Evolutionary conservation across 2,888 invertebrate genomes (phyloP).

Genomic region (Nomada fabriciana): DNA sequence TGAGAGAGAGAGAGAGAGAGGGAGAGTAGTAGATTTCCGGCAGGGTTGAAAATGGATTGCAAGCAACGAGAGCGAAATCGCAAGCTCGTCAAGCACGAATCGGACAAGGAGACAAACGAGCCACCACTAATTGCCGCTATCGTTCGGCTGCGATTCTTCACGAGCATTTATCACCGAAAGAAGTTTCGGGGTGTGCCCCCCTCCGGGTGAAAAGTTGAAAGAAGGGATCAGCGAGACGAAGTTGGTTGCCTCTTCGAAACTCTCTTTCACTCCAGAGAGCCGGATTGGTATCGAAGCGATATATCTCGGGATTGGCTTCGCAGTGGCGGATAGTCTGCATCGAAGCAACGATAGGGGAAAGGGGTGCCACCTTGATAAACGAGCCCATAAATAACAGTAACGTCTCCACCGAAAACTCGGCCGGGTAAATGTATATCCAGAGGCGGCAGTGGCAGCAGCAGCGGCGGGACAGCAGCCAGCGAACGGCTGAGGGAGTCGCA

Average conservation of each 20-base stretch:
- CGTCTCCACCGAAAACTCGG: conserved; percentile 83
- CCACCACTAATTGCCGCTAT: conserved; percentile 77
- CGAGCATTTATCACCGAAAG: conserved; percentile 74
- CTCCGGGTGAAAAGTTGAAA: conserved; percentile 75
- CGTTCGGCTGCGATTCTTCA: conserved; percentile 73
- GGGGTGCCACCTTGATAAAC: conserved; percentile 83
- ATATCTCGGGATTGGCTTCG: conserved; percentile 86
- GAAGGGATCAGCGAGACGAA: conserved; percentile 71
- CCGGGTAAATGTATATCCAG: conserved; percentile 77
- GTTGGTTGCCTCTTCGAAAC: conserved; percentile 59
- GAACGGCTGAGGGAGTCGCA: conserved; percentile 71
- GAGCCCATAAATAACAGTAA: conserved; percentile 83
- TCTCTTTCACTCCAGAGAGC: conserved; percentile 60
- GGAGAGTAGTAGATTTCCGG: conserved; percentile 8
- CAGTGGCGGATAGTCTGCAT: conserved; percentile 81
- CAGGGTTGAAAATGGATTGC: conserved; percentile 62
- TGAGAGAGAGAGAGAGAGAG: neutral
- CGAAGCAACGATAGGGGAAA: conserved; percentile 76
- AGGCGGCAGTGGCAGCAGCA: conserved; percentile 57
- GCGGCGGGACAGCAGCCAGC: conserved; percentile 55
- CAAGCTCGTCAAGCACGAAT: conserved; percentile 72
- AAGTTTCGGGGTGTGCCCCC: conserved; percentile 62
- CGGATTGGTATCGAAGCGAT: conserved; percentile 84
- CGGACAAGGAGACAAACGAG: conserved; percentile 71
- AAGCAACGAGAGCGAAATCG: conserved; percentile 63